phyloP scores from a whole-genome alignment of 2,888 invertebrate genomes.

The Calameuta idolon region DNA sequence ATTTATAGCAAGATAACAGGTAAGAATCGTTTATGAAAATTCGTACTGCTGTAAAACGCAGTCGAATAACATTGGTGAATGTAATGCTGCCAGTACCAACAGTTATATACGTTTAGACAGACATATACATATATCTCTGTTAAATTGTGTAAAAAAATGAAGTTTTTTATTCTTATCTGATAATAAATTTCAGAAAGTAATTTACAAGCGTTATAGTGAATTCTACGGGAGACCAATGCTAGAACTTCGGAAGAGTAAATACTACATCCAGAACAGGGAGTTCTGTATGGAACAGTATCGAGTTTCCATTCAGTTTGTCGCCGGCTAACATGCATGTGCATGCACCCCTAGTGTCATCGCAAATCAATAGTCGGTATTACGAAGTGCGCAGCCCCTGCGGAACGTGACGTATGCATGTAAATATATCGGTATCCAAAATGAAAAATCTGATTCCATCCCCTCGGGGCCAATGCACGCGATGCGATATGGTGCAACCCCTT shows the following conservation, averaged over 20 bases:
- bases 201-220: background rate
- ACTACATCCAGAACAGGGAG: background rate
- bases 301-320: background rate
- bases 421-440: background rate
- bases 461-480: background rate
- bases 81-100: background rate
- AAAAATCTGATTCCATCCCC: constrained; percentile 3
- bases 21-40: background rate
- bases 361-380: constrained; percentile 1
- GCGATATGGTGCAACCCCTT: constrained; percentile 40
- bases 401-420: background rate
- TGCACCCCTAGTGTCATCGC: background rate
- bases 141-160: too few relatives aligned
- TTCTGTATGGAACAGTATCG: background rate
- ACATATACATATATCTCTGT: too few relatives aligned
- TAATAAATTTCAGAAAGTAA: background rate
- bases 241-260: background rate
- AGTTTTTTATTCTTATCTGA: background rate
- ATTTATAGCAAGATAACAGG: background rate
- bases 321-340: background rate
- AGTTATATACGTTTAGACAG: background rate
- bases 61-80: background rate
- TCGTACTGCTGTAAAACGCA: background rate
- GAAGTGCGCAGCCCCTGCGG: background rate
- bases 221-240: background rate